Conservation (phyloP, 2,888 invertebrate species). For the Ypsolopha scabrella region DNA sequence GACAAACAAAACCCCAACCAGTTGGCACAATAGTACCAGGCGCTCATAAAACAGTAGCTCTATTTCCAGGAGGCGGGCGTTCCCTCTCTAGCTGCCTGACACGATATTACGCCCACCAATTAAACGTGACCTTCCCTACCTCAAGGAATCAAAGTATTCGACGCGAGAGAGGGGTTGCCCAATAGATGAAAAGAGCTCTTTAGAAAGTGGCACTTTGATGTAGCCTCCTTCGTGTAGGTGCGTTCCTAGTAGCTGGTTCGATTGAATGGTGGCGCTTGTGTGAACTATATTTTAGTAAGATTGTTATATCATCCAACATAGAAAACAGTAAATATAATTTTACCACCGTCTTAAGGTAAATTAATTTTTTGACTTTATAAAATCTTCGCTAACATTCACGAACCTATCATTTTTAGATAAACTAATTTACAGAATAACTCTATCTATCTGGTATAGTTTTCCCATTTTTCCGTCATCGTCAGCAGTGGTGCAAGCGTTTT, state of each 20-base stretch:
- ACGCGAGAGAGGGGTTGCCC: slow-evolving; percentile 6
- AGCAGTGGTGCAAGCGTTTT: too few relatives aligned
- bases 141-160: slow-evolving; percentile 9
- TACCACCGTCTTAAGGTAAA: too few relatives aligned
- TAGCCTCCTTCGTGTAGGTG: slow-evolving; percentile 34
- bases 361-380: too few relatives aligned
- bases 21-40: slow-evolving; percentile 50
- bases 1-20: slow-evolving; percentile 18
- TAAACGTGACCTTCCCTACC: slow-evolving; percentile 46
- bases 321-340: too few relatives aligned
- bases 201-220: slow-evolving; percentile 26
- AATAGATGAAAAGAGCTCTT: slow-evolving; percentile 27
- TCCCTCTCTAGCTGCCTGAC: slow-evolving; percentile 27
- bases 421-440: too few relatives aligned
- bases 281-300: not conserved
- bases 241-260: slow-evolving; percentile 43
- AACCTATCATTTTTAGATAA: too few relatives aligned
- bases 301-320: too few relatives aligned
- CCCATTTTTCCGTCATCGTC: too few relatives aligned
- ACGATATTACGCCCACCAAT: slow-evolving; percentile 36
- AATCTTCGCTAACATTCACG: too few relatives aligned
- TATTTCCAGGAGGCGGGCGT: slow-evolving; percentile 42
- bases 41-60: slow-evolving; percentile 32
- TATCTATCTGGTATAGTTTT: too few relatives aligned
- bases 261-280: slow-evolving; percentile 18